Base-by-base conservation (phyloP, 2,113 vertebrate species). In the Sclerurus mexicanus region DNA sequence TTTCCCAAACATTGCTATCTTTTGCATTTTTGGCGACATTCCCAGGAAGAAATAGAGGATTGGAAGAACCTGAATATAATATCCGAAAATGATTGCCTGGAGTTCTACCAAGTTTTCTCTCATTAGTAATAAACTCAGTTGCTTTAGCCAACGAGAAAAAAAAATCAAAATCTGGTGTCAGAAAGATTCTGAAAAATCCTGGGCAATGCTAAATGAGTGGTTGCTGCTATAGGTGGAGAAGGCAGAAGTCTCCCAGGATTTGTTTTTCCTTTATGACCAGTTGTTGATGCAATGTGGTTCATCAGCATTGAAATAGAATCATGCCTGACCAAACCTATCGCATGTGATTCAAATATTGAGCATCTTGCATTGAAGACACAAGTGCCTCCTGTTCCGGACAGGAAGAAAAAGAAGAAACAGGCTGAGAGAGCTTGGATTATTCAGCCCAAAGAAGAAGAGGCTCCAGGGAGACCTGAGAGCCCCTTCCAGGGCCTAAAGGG, bases 371-470 rank as follows among this genome's bases (percentile, higher is more conserved):
- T 58, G 21, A 23, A 80, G 77, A 27, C 18, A 52, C 47, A 23
- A 66, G 3, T 37, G 22, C 14, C n/a, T 62, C 31, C 42, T 27
- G 4, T n/a, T 90, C 42, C 66, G 35, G 63, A 50, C 8, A 52
- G 69, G n/a, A 86, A 68, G 42, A 24, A 73, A 69, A 71, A 67
- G 9, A n/a, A 71, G 46, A 71, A 14, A 60, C 7, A 27, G 5
- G 1, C 25, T 69, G 71, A 24, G 25, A 35, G 17, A 19, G 7
- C 13, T 55, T 55, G 25, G 5, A 0, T 0, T 35, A n/a, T 0
- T 62, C 47, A 50, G 4, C 17, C 14, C 55, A 63, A 14, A 47
- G 30, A 55, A 2, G 4, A 31, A 30, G 19, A 55, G 8, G 7
- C 9, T 60, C 14, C 5, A 8, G 30, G 6, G 39, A 60, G 30